Base-by-base conservation (phyloP, 2,797 vertebrate genomes). In the Pseudochaenichthys georgianus region DNA sequence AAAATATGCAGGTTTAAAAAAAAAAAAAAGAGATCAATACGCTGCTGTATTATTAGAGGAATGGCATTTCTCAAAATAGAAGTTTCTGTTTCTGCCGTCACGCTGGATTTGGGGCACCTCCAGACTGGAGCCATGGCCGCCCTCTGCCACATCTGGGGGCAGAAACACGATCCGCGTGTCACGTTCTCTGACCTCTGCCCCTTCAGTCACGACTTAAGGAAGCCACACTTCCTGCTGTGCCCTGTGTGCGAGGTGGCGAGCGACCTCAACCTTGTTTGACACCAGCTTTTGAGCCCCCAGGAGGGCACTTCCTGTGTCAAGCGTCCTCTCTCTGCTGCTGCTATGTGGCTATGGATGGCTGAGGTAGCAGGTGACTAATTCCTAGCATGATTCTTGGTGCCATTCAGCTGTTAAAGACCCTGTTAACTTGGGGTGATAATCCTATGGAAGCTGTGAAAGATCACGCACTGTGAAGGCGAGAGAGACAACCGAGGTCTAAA, bases 311-410 rank as follows among this genome's bases (percentile, higher is more conserved):
- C 73, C 84, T 78, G 70, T 52, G 41, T 48, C 3, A 19, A 41
- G 68, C 43, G 43, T 38, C n/a, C 31, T 31, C 57, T 3, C n/a
- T 17, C 31, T 19, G 50, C 64, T 53, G 64, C 53, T 54, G 63
- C 69, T 53, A 1, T 51, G 54, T 31, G 57, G 53, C 9, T 64
- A 41, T 13, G 47, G 76, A 70, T 58, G 72, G 41, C 12, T 1
- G 2, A 31, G 43, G 70, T 65, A 80, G 91, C 93, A 94, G 91
- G 91, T 94, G 93, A 91, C 46, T 86, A 88, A 92, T 87, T 82
- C 89, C 75, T 50, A 42, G 67, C 79, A 55, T 21, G 9, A 69
- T 80, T 92, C 83, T 62, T 73, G 86, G 91, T 89, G 90, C 84
- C 90, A 77, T 75, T 85, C 87, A 86, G 87, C 86, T 84, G 87